Conservation (phyloP, 2,113 vertebrate genomes). For the Cephalophus harveyi region DNA sequence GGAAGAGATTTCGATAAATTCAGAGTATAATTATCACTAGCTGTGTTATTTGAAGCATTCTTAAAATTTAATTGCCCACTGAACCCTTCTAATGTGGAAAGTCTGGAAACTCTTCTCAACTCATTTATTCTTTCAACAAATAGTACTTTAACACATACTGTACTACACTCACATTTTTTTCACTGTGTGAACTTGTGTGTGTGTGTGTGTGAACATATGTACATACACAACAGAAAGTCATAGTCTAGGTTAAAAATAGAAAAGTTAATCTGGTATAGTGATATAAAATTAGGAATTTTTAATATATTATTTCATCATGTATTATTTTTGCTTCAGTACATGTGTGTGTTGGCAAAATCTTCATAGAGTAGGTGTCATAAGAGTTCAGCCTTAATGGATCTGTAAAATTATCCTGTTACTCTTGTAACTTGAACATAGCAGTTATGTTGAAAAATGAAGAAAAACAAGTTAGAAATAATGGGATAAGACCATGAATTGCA, state of each 20-base stretch:
- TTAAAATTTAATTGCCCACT: neutral
- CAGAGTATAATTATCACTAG: neutral
- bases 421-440: neutral
- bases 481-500: neutral
- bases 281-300: neutral
- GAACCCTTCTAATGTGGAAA: neutral
- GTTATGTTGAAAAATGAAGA: neutral
- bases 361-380: neutral
- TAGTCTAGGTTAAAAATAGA: neutral
- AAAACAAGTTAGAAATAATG: neutral
- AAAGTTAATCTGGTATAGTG: neutral
- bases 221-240: neutral
- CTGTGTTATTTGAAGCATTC: neutral
- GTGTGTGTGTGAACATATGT: neutral
- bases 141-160: neutral
- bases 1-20: neutral
- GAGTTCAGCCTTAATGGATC: neutral
- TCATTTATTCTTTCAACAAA: neutral
- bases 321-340: neutral
- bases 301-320: neutral
- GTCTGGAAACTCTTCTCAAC: neutral
- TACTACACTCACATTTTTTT: neutral
- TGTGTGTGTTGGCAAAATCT: neutral
- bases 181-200: neutral
- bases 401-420: neutral